Conservation (phyloP, 1,140 invertebrate species). For the Rhagoletis zephyria region DNA sequence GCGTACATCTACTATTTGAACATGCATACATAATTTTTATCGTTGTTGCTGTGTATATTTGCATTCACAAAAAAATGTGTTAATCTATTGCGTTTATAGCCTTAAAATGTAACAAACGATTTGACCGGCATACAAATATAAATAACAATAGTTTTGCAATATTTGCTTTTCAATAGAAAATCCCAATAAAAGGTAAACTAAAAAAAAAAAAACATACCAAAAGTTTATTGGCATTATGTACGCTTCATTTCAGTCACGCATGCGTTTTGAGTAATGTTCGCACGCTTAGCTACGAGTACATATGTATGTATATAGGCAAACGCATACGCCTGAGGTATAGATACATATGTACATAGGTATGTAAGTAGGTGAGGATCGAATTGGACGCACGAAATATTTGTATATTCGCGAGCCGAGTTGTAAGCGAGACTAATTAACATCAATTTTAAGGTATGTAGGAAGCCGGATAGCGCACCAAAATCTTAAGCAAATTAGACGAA, state of each 20-base stretch:
- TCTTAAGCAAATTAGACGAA: neutral
- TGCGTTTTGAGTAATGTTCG: constrained; percentile 20
- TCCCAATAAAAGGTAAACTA: too few species aligned
- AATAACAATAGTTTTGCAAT: neutral
- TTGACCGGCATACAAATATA: neutral
- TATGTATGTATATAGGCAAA: neutral
- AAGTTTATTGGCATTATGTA: constrained; percentile 29
- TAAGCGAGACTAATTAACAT: neutral
- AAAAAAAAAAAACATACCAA: neutral
- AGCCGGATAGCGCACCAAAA: neutral
- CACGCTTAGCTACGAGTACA: neutral
- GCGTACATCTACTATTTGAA: too few species aligned
- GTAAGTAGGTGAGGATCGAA: neutral
- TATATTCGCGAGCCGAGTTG: neutral
- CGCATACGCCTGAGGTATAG: neutral
- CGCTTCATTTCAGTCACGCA: constrained; percentile 33
- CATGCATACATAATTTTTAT: neutral
- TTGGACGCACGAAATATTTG: neutral
- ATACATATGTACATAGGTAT: neutral
- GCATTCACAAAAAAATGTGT: neutral
- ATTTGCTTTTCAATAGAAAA: neutral
- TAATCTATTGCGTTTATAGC: neutral
- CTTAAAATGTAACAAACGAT: neutral
- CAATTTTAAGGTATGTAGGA: constrained; percentile 29
- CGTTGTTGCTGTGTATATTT: neutral